Evolutionary conservation across 2,797 vertebrate genomes (phyloP).

Genomic region (Cetoscarus ocellatus): DNA sequence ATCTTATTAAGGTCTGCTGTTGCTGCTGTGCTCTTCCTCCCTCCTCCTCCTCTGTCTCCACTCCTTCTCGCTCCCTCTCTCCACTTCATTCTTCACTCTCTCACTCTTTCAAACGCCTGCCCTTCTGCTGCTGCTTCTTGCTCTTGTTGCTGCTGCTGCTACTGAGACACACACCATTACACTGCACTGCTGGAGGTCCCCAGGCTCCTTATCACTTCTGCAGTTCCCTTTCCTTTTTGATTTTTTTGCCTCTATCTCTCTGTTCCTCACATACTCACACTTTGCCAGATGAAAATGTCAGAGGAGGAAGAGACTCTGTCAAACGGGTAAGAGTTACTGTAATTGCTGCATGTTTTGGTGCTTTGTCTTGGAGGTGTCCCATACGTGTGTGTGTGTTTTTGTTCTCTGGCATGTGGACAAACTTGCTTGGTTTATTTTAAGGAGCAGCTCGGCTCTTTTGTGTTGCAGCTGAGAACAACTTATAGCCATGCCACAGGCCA

Average conservation of each 20-base stretch:
- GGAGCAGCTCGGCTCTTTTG: constrained; percentile 37
- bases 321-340: constrained; percentile 81
- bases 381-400: constrained; percentile 34
- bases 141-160: constrained; percentile 47
- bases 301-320: constrained; percentile 78
- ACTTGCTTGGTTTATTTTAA: constrained; percentile 47
- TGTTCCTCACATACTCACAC: constrained; percentile 23
- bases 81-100: constrained; percentile 9
- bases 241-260: neutral
- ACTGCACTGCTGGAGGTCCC: constrained; percentile 64
- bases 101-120: constrained; percentile 38
- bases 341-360: constrained; percentile 37
- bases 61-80: constrained; percentile 6
- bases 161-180: constrained; percentile 58
- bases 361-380: constrained; percentile 14
- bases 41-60: constrained; percentile 1
- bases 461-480: constrained; percentile 25
- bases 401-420: constrained; percentile 66
- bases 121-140: constrained; percentile 59
- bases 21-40: constrained; percentile 62
- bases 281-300: constrained; percentile 86
- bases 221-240: constrained; percentile 38
- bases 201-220: constrained; percentile 55
- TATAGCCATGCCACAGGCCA: constrained; percentile 15
- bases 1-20: constrained; percentile 83